Base-by-base conservation (phyloP, 37 sponge, comb jelly and placozoan species). In the Chondrilla cf. caribensis region DNA sequence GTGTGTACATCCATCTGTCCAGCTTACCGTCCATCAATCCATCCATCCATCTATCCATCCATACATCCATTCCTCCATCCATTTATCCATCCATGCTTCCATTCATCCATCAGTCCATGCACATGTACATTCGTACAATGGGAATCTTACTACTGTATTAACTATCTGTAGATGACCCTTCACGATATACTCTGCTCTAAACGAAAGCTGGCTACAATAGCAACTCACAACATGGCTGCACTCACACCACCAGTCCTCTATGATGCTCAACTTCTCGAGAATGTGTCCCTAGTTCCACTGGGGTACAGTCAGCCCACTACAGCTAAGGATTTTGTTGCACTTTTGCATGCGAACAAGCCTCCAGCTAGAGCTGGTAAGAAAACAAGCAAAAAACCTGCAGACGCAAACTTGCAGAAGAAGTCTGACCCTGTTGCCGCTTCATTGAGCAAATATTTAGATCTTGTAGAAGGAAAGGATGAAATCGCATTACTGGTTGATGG, bases 101-200 rank as follows among this genome's bases (percentile, higher is more conserved):
- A n/a, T n/a, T n/a, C n/a, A n/a, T n/a, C n/a, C n/a, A n/a, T n/a
- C n/a, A n/a, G n/a, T n/a, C n/a, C n/a, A n/a, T n/a, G n/a, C n/a
- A n/a, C n/a, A n/a, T n/a, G n/a, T n/a, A n/a, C n/a, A n/a, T n/a
- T n/a, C n/a, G n/a, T n/a, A n/a, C n/a, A n/a, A n/a, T n/a, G n/a
- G n/a, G n/a, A n/a, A n/a, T n/a, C n/a, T n/a, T n/a, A n/a, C n/a
- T n/a, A n/a, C n/a, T n/a, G n/a, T n/a, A n/a, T n/a, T n/a, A n/a
- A n/a, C n/a, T n/a, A n/a, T n/a, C n/a, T 62, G 8, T 62, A 62
- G 29, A 62, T 15, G 15, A 62, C 64, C 15, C 64, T 62, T 14
- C 95, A 95, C 85, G 95, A 95, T 28, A 84, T 82, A 29, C 84
- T 91, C 5, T 91, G 97, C 71, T 86, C 91, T 73, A 84, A 88